A percentile compares a stretch with the other conserved stretches of the same genome.
phyloP scores from a whole-genome alignment of 2,113 vertebrate genomes.

The Melanotaenia duboulayi region DNA sequence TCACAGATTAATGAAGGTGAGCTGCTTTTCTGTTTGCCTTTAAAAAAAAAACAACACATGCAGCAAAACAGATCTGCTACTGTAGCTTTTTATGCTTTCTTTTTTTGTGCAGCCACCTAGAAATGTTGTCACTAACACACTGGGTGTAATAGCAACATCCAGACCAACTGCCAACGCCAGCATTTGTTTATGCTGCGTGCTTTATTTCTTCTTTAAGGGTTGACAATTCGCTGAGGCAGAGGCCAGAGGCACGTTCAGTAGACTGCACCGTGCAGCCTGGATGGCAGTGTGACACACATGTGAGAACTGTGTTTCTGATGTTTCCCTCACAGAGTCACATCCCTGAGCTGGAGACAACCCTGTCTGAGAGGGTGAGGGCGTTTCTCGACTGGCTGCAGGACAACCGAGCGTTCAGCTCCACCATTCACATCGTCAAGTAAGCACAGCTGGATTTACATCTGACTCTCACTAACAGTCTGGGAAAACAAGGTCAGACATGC shows the following conservation, averaged over 20 bases:
- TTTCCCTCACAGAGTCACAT: conserved; percentile 85
- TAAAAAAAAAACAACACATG: not conserved
- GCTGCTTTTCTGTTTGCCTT: not conserved
- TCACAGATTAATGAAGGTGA: not conserved
- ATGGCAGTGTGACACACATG: not conserved
- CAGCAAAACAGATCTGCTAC: conserved; percentile 49
- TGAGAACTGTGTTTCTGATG: conserved; percentile 37
- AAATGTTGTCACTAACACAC: conserved; percentile 9
- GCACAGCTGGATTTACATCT: conserved; percentile 59
- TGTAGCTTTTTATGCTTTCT: not conserved
- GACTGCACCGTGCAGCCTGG: conserved; percentile 1
- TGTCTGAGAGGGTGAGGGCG: conserved; percentile 89
- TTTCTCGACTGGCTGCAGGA: conserved; percentile 96
- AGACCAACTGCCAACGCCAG: conserved; percentile 36
- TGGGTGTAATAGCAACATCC: conserved; percentile 26
- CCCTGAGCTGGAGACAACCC: conserved; percentile 88
- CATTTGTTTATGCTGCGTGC: conserved; percentile 39
- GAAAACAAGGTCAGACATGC: too few species aligned
- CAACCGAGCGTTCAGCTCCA: conserved; percentile 85
- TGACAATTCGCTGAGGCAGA: conserved; percentile 19
- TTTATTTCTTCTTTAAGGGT: conserved; percentile 31
- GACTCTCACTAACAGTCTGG: not conserved
- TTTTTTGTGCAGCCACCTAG: too few species aligned
- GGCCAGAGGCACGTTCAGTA: conserved; percentile 17
- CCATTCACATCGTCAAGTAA: conserved; percentile 92